Evolutionary conservation across 1,140 invertebrate genomes (phyloP).

Genomic region (Mycetomoellerius zeteki): DNA sequence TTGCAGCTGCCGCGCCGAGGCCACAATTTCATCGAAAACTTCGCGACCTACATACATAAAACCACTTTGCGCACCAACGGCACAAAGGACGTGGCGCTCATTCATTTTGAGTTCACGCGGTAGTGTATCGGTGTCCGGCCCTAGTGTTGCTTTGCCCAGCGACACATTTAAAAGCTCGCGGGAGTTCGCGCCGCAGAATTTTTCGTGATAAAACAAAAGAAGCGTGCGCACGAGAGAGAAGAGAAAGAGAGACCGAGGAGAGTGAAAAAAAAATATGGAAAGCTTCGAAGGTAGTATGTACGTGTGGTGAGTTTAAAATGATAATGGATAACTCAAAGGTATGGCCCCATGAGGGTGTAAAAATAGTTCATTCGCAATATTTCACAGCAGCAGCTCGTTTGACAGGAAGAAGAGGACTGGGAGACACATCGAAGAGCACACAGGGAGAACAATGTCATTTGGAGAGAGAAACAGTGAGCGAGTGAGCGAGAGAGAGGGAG

Average conservation of each 20-base stretch:
- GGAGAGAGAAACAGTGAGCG: not conserved
- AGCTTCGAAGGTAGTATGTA: conserved; percentile 41
- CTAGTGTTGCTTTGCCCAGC: conserved; percentile 42
- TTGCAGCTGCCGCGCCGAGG: conserved; percentile 21
- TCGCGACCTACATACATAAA: conserved; percentile 65
- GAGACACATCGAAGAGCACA: conserved; percentile 32
- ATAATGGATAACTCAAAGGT: conserved; percentile 66
- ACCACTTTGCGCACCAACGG: conserved; percentile 49
- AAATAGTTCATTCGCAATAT: conserved; percentile 58
- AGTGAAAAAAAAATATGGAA: not conserved
- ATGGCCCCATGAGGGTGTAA: conserved; percentile 43
- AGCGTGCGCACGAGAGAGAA: not conserved
- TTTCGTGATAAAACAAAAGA: conserved; percentile 47
- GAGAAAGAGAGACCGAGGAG: not conserved
- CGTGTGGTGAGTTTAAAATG: conserved; percentile 38
- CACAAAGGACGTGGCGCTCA: conserved; percentile 60
- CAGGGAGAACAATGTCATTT: conserved; percentile 33
- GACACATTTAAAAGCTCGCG: conserved; percentile 63
- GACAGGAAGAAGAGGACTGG: conserved; percentile 8
- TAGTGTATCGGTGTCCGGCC: conserved; percentile 7
- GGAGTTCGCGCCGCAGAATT: conserved; percentile 46
- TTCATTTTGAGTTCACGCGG: conserved; percentile 59
- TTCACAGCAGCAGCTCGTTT: conserved; percentile 42
- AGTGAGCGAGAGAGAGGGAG: not conserved
- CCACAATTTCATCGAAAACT: conserved; percentile 65